These are phyloP conservation scores for Tolmerus cingulatus DNA, from an alignment of 2,888 invertebrate genomes.

Conservation along the genomic window DNA sequence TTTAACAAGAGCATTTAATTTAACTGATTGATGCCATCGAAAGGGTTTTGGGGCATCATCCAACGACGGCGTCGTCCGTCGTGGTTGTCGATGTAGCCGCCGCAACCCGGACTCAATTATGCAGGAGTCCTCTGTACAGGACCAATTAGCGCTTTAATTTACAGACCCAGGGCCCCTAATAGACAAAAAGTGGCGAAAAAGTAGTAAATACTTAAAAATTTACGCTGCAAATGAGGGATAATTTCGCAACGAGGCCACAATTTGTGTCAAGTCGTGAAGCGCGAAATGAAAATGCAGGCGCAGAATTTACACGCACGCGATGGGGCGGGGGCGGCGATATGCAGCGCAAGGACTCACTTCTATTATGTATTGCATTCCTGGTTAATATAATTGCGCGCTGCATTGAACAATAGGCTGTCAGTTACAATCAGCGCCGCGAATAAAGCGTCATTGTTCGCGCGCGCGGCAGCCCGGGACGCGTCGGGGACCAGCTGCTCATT, in stretches of 20 bases:
- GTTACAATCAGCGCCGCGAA: slow-evolving; percentile 46
- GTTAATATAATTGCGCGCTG: slow-evolving; percentile 48
- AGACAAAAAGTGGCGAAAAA: neutral
- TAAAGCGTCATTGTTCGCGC: slow-evolving; percentile 43
- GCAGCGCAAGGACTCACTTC: slow-evolving; percentile 11
- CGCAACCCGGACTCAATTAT: neutral
- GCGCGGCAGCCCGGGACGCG: neutral
- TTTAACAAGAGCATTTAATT: slow-evolving; percentile 1
- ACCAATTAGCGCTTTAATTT: slow-evolving; percentile 2
- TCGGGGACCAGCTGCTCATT: slow-evolving; percentile 43
- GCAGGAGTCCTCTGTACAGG: neutral
- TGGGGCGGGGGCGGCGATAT: neutral
- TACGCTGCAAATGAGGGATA: neutral
- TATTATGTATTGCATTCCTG: slow-evolving; percentile 41
- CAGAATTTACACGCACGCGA: neutral
- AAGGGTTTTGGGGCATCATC: neutral
- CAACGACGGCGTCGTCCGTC: too few species aligned
- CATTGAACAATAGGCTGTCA: slow-evolving; percentile 49
- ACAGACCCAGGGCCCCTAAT: neutral
- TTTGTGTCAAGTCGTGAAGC: neutral
- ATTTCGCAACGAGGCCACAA: neutral
- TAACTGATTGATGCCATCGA: neutral
- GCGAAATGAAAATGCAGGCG: neutral
- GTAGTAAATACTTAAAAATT: slow-evolving; percentile 10
- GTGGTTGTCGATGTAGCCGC: neutral